A percentile compares a stretch with the other conserved stretches of the same genome.
Conservation (phyloP, 2,113 vertebrate genomes). For the Embiotoca jacksoni region DNA sequence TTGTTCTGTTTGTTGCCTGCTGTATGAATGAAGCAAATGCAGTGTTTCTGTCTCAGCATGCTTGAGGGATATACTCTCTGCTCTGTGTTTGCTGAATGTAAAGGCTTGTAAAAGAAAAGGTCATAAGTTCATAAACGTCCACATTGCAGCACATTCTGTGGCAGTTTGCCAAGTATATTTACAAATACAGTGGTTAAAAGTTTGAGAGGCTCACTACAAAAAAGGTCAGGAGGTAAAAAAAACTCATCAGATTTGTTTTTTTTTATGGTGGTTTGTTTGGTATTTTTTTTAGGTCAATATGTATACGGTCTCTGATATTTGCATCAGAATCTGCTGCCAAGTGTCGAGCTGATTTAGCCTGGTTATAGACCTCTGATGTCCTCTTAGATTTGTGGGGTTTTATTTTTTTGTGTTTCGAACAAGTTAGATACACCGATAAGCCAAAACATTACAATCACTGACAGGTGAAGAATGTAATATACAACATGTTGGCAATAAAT, state of each 20-base stretch:
- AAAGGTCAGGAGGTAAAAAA: background rate
- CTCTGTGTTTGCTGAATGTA: background rate
- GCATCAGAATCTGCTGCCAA: background rate
- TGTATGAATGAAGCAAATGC: background rate
- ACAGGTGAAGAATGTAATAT: too few species aligned
- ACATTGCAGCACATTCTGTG: background rate
- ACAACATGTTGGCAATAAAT: too few species aligned
- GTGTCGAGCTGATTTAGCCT: background rate
- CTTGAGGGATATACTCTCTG: background rate
- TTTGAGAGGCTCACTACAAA: background rate
- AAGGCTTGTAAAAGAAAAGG: conserved; percentile 1
- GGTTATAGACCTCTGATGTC: background rate
- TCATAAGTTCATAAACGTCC: background rate
- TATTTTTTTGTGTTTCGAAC: background rate
- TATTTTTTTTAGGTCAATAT: background rate
- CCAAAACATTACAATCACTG: too few species aligned
- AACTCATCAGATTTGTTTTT: background rate
- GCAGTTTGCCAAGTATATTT: background rate
- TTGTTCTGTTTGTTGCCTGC: background rate
- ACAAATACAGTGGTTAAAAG: background rate
- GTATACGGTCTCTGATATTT: background rate
- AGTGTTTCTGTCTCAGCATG: background rate
- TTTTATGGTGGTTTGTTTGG: background rate
- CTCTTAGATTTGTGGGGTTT: too few species aligned
- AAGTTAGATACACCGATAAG: too few species aligned